Evolutionary conservation across 1,140 invertebrate species (phyloP), one percentile per base, ranked within the genome.

Genomic region (Caenorhabditis brenneri): DNA sequence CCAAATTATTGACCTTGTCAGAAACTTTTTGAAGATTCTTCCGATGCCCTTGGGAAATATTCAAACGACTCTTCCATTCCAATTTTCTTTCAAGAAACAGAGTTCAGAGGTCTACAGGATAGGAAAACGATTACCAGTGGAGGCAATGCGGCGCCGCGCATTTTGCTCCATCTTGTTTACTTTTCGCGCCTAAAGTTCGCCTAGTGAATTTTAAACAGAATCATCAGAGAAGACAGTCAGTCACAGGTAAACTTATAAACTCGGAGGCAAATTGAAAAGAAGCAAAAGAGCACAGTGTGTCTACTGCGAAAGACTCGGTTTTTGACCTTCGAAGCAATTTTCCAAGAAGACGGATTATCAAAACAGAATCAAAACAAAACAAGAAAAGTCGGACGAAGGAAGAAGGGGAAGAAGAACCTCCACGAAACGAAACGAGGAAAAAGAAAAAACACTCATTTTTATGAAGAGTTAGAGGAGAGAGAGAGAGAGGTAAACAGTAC

Each of bases 91-190:
- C 12, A 33, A 42, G n/a, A 74, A 2, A 19, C 65, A 42, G n/a
- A 74, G n/a, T n/a, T n/a, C n/a, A n/a, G n/a, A n/a, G 65, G 65
- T 42, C 65, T 39, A 74, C 65, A 42, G 65, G n/a, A n/a, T n/a
- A n/a, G n/a, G 65, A 74, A 42, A 74, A 74, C 24, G 65, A 74
- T 74, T 74, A 74, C 65, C 19, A 74, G 36, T n/a, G n/a, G n/a
- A n/a, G n/a, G 42, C n/a, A 12, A 36, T 42, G 24, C 15, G 65
- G 29, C 65, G 58, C 65, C 65, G 65, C 36, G 33, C 36, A 74
- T 74, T 74, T 39, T 7, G 22, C 24, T 15, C 12, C 39, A 24
- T 24, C 16, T 6, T 74, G n/a, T 74, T 74, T 74, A 42, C 65
- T 74, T 74, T 74, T 74, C 65, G 65, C 36, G 65, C 36, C 65